Evolutionary conservation across 2,113 vertebrate genomes (phyloP), one percentile per base, ranked within the genome.

Genomic region (Sturnira hondurensis): DNA sequence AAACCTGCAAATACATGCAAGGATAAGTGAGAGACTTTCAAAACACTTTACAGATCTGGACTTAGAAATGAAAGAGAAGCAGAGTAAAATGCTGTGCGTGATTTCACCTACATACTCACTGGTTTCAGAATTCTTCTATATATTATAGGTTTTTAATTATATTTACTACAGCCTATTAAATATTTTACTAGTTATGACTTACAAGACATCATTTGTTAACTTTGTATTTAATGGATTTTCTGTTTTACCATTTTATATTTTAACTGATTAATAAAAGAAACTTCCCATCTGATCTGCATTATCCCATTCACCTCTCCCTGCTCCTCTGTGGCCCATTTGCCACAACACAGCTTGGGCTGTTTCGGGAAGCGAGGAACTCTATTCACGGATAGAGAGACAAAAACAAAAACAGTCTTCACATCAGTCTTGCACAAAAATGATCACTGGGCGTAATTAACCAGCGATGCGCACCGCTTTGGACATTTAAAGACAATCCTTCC

Each of bases 401-500:
- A 93, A 94, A 93, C 91, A 93, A 92, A 94, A 96, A 5, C 1
- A 87, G 96, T 50, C 95, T 92, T 65, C 86, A 86, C 52, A 84
- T 96, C 93, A 91, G 96, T 94, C 92, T 82, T 58, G 0, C 92
- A 85, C 74, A 41, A 86, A 97, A 98, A 92, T 84, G 80, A 89
- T 67, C 95, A 91, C 7, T 96, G 96, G 85, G 88, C 71, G 17
- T 97, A 95, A 97, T 98, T 97, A 97, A 97, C 91, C 78, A 61
- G 97, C 85, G 80, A 96, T 68, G 81, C 28, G 93, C 89, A 77
- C 45, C 50, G 41, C 82, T 71, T 84, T 54, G 97, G 97, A 52
- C 77, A 83, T 83, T 4, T 12, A 95, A 97, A 97, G 93, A 97
- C 97, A 97, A 97, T 96, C 95, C 97, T 96, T 94, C 97, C 97